Evolutionary conservation across 2,113 vertebrate species (phyloP).

Genomic region (Apeltes quadracus): DNA sequence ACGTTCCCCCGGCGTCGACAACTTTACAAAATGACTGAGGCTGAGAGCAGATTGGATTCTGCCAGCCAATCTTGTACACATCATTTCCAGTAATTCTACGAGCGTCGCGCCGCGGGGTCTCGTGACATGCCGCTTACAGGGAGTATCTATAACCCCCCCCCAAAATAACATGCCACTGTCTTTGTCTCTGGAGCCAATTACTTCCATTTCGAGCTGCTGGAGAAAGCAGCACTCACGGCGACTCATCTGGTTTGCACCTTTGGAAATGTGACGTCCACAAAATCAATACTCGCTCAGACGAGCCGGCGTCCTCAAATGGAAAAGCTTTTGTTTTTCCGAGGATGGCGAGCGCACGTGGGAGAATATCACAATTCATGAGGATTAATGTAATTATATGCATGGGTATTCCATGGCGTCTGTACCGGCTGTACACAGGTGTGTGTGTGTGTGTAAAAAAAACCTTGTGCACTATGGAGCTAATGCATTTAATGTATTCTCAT

Average conservation of each 20-base stretch:
- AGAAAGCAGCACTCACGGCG: constrained; percentile 16
- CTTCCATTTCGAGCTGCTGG: constrained; percentile 33
- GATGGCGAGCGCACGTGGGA: neutral
- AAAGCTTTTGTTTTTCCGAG: constrained; percentile 11
- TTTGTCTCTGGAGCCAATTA: constrained; percentile 42
- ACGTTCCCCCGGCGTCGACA: constrained; percentile 67
- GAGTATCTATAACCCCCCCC: constrained; percentile 26
- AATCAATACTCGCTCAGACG: too few relatives aligned
- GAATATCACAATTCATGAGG: constrained; percentile 20
- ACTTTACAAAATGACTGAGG: constrained; percentile 69
- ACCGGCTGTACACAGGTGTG: too few relatives aligned
- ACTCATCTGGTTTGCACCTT: constrained; percentile 54
- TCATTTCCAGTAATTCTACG: constrained; percentile 69
- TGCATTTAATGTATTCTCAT: constrained; percentile 39
- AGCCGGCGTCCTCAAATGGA: too few relatives aligned
- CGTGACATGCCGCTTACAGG: constrained; percentile 56
- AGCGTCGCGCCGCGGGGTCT: constrained; percentile 38
- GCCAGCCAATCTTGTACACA: constrained; percentile 71
- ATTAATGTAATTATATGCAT: constrained; percentile 15
- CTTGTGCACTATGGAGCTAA: constrained; percentile 39
- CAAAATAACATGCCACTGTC: neutral
- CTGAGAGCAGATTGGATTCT: constrained; percentile 74
- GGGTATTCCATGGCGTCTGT: constrained; percentile 35
- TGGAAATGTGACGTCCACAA: constrained; percentile 16
- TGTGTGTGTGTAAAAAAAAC: constrained; percentile 13